A percentile compares a stretch with the other conserved stretches of the same genome.
Evolutionary conservation across 2,113 vertebrate genomes (phyloP).

Genomic region (Bubo scandiacus): DNA sequence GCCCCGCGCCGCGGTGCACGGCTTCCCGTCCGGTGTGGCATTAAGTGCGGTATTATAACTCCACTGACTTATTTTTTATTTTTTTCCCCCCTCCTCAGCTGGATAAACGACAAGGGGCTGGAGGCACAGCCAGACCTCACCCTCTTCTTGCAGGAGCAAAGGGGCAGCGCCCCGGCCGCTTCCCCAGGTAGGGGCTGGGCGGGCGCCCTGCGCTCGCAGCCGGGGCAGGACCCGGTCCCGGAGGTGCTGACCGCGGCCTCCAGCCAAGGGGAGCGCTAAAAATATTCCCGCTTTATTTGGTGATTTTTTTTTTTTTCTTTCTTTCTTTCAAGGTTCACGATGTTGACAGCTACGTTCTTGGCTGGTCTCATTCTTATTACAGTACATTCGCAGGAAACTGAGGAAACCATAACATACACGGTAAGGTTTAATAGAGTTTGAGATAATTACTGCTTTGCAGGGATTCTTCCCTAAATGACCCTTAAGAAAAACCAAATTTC

Average conservation of each 20-base stretch:
- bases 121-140: background rate
- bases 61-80: background rate
- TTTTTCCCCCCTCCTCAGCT: background rate
- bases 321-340: conserved; percentile 78
- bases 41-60: background rate
- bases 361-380: conserved; percentile 81
- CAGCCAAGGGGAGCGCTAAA: background rate
- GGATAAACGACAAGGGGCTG: background rate
- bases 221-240: background rate
- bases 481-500: background rate
- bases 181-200: conserved; percentile 7
- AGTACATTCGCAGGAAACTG: conserved; percentile 84
- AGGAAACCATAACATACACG: conserved; percentile 92
- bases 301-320: background rate
- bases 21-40: background rate
- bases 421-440: conserved; percentile 77
- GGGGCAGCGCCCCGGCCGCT: background rate
- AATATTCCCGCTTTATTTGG: background rate
- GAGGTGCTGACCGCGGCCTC: background rate
- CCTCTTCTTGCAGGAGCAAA: background rate
- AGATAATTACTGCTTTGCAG: conserved; percentile 24
- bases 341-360: conserved; percentile 87
- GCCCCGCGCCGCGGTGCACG: background rate
- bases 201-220: background rate
- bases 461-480: conserved; percentile 45